These are phyloP conservation scores for Gambusia yucatana DNA, from an alignment of 2,797 vertebrate genomes.

Conservation along the genomic window DNA sequence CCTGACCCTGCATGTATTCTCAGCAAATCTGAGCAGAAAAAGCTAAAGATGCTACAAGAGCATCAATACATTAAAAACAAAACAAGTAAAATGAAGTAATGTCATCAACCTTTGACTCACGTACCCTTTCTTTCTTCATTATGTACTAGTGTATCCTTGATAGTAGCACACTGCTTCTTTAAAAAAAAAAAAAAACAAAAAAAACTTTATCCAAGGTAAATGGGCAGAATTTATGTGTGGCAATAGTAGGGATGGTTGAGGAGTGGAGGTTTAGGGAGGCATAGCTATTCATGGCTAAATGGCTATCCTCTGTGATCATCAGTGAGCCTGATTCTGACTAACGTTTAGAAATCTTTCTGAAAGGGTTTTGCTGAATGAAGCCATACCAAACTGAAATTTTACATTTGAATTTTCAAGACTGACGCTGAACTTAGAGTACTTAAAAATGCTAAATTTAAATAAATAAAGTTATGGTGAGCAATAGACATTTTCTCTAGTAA, in stretches of 20 bases:
- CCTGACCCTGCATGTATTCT: background rate
- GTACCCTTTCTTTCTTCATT: background rate
- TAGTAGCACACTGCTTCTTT: background rate
- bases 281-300: background rate
- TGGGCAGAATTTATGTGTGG: background rate
- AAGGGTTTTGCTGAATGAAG: background rate
- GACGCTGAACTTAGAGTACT: too few species aligned
- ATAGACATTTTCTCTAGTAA: background rate
- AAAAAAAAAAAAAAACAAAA: too few species aligned
- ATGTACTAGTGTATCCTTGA: background rate
- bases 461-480: background rate
- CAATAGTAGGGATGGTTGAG: background rate
- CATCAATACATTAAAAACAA: background rate
- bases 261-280: background rate
- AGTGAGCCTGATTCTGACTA: background rate
- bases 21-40: background rate
- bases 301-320: background rate
- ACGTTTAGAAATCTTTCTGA: background rate
- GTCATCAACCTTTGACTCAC: background rate
- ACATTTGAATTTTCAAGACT: background rate
- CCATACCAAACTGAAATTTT: background rate
- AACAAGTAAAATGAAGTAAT: background rate
- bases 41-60: background rate
- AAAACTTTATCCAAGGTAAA: background rate
- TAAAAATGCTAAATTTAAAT: background rate